phyloP scores from a whole-genome alignment of 2,888 invertebrate genomes.

The Eupithecia exiguata region DNA sequence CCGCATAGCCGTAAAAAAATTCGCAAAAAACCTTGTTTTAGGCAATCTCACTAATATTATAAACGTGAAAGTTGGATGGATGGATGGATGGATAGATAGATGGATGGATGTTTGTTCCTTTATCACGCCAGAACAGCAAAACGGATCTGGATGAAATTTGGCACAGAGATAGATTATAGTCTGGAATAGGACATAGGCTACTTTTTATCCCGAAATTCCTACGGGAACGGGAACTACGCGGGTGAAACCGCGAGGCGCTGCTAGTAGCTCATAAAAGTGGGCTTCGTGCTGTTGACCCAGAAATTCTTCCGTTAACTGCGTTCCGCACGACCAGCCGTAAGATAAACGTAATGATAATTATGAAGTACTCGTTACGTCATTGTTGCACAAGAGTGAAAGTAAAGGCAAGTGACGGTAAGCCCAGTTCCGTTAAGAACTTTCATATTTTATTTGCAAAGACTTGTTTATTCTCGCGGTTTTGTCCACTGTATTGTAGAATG shows the following conservation, averaged over 20 bases:
- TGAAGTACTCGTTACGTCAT: constrained; percentile 46
- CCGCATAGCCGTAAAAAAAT: background rate
- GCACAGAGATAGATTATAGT: too few relatives aligned
- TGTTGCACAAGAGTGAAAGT: constrained; percentile 61
- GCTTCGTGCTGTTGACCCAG: constrained; percentile 8
- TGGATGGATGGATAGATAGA: too few relatives aligned
- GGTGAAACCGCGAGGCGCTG: too few relatives aligned
- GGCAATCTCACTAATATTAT: too few relatives aligned
- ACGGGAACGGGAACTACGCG: too few relatives aligned
- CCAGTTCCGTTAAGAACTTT: constrained; percentile 56
- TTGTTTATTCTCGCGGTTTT: background rate
- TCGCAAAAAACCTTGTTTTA: background rate
- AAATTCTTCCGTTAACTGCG: constrained; percentile 15
- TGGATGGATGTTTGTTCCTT: too few relatives aligned
- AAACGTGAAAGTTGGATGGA: too few relatives aligned
- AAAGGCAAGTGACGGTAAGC: constrained; percentile 37
- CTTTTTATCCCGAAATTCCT: too few relatives aligned
- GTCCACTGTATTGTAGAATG: background rate
- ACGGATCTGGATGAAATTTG: too few relatives aligned
- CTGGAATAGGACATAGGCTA: too few relatives aligned
- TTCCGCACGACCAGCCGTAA: constrained; percentile 38
- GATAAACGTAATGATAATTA: constrained; percentile 46
- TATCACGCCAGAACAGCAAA: too few relatives aligned
- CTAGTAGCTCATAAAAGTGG: background rate
- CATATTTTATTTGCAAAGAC: constrained; percentile 28